Evolutionary conservation across 2,888 invertebrate species (phyloP), one percentile per base, ranked within the genome.

Genomic region (Muschampia staudingeri): DNA sequence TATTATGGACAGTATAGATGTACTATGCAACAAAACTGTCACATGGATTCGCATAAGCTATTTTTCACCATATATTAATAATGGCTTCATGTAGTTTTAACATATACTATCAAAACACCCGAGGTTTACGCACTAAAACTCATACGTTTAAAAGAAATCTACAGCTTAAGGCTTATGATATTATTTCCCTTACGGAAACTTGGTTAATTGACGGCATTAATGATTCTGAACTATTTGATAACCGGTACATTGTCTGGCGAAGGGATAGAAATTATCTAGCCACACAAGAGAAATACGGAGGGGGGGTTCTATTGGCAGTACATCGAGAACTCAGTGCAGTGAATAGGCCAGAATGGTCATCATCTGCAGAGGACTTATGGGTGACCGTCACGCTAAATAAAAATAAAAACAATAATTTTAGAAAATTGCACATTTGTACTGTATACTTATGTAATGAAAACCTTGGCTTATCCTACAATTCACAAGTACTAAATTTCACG

Each of bases 91-190:
- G 6, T 14, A 30, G 2, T 12, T 30, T 30, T 67, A 67, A 30
- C 34, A 67, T 67, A 9, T 67, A 67, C 5, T 34, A 67, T 16
- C 67, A 67, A 67, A 67, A 67, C 30, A 67, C 67, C 14, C 67
- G 67, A 67, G 67, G 67, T 4, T 34, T 67, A 30, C 67, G 67
- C 12, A 67, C 67, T 11, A 67, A 67, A 67, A 67, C 67, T 5
- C 67, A 67, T 30, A 11, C 12, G 12, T 56, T 44, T 52, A 73
- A 44, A 44, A 30, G 44, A 73, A 44, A n/a, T 19, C 30, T 67
- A 30, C 67, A 67, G 34, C 34, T 34, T 34, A 2, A 30, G 8
- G 11, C 67, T 11, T 34, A 67, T 14, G 67, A 67, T 67, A 30
- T 67, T 67, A 12, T 67, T 34, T 30, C 67, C 1, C 30, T 67